Base-by-base conservation (phyloP, 2,797 vertebrate species). In the Enteromius fasciolatus region DNA sequence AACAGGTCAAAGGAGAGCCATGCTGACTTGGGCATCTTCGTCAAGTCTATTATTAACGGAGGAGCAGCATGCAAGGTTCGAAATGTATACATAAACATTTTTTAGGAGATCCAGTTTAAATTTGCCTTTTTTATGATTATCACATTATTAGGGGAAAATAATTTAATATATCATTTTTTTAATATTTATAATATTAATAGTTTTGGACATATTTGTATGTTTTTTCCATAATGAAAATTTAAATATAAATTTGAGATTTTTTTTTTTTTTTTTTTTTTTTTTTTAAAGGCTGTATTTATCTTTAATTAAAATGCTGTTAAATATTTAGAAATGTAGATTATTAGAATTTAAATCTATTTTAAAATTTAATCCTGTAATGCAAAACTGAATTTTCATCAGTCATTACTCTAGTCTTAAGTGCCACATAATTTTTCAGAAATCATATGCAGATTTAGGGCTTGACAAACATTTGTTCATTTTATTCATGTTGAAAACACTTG, bases 1-100 rank as follows among this genome's bases (percentile, higher is more conserved):
- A 99, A 98, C 90, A 93, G 98, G 74, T 98, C 97, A 83, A 98
- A 98, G 90, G 98, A 99, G 91, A 98, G 96, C 92, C 97, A 99
- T 0, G 97, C 97, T 0, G 98, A 99, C 91, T 90, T 99, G 83
- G 98, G 98, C 77, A 99, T 99, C 94, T 99, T 99, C 36, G 97
- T 99, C 86, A 99, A 99, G 90, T 98, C 98, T 86, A 99, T 99
- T 86, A 98, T 99, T 85, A 97, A 98, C 0, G 98, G 98, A 69
- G 98, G 98, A 86, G 98, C 98, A 4, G 98, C 98, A 2, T 99
- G 96, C 84, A 99, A 99, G 95, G 98, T 97, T 88, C n/a, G 41
- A 72, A 57, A 64, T 61, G 9, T 18, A 18, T 39, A 23, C 20
- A 72, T 20, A 6, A 18, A 28, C 1, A 44, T 50, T 33, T 74